Percentiles rank a stretch among this genome's conserved stretches.
Conservation (phyloP, 2,888 invertebrate species). For the Drosophila mayaguana region DNA sequence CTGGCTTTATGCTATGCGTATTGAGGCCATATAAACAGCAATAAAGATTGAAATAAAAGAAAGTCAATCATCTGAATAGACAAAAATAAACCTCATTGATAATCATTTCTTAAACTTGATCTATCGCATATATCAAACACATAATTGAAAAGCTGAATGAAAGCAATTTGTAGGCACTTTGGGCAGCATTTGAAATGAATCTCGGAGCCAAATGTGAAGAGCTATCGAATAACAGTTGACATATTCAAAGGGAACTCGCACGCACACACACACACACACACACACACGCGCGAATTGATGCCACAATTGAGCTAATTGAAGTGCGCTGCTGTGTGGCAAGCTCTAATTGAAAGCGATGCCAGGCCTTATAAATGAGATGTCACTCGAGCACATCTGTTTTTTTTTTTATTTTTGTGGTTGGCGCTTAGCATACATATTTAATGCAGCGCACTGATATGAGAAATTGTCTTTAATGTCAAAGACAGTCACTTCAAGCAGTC, state of each 20-base stretch:
- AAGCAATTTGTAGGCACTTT: neutral
- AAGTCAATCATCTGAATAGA: neutral
- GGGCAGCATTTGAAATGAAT: constrained; percentile 14
- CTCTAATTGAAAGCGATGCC: constrained; percentile 47
- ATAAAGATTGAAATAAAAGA: neutral
- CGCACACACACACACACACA: constrained; percentile 4
- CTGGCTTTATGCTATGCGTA: no score
- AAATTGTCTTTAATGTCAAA: constrained; percentile 47
- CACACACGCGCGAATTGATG: constrained; percentile 1
- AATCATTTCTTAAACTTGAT: neutral
- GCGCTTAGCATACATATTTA: constrained; percentile 37
- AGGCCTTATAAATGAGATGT: constrained; percentile 10
- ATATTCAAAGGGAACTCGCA: constrained; percentile 6
- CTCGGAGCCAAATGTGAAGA: constrained; percentile 12
- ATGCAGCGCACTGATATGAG: constrained; percentile 47
- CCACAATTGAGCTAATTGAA: constrained; percentile 46
- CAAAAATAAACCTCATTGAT: neutral
- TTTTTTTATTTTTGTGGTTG: constrained; percentile 16
- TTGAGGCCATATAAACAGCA: no score
- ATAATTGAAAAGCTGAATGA: neutral
- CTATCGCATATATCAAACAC: neutral
- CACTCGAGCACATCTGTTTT: constrained; percentile 3
- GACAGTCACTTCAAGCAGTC: constrained; percentile 6
- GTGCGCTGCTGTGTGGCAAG: constrained; percentile 14
- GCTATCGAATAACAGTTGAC: constrained; percentile 20